phyloP scores from a whole-genome alignment of 2,797 vertebrate genomes.

The Urophycis tenuis region DNA sequence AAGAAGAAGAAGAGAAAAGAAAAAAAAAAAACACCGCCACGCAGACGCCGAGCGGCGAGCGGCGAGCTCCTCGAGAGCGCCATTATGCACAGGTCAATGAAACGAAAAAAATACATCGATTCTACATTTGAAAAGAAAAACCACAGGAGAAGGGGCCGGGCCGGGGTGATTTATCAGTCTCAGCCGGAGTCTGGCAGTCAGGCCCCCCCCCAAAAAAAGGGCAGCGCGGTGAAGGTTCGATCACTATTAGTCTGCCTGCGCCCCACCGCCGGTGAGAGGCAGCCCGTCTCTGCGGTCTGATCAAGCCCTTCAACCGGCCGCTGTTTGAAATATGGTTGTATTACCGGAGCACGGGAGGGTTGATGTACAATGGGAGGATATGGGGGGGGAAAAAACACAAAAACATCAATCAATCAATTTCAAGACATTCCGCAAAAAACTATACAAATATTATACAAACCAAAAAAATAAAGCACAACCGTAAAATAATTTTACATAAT shows the following conservation, averaged over 20 bases:
- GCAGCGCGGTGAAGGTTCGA: constrained; percentile 52
- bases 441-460: background rate
- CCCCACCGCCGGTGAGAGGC: constrained; percentile 33
- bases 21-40: too few relatives aligned
- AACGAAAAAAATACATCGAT: constrained; percentile 84
- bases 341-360: background rate
- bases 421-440: background rate
- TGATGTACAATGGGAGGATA: background rate
- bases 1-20: too few relatives aligned
- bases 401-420: background rate
- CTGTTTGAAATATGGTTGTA: constrained; percentile 9
- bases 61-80: constrained; percentile 81
- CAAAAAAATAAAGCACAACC: background rate
- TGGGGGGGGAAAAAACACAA: background rate
- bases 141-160: constrained; percentile 68
- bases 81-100: constrained; percentile 90
- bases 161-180: constrained; percentile 73
- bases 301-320: constrained; percentile 36
- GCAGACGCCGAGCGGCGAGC: constrained; percentile 37
- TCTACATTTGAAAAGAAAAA: constrained; percentile 74
- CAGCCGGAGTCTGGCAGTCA: constrained; percentile 62
- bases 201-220: constrained; percentile 51
- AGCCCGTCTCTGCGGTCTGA: constrained; percentile 50
- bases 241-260: constrained; percentile 56
- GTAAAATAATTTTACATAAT: background rate